Base-by-base conservation (phyloP, 2,888 invertebrate genomes). In the Eudemis profundana region DNA sequence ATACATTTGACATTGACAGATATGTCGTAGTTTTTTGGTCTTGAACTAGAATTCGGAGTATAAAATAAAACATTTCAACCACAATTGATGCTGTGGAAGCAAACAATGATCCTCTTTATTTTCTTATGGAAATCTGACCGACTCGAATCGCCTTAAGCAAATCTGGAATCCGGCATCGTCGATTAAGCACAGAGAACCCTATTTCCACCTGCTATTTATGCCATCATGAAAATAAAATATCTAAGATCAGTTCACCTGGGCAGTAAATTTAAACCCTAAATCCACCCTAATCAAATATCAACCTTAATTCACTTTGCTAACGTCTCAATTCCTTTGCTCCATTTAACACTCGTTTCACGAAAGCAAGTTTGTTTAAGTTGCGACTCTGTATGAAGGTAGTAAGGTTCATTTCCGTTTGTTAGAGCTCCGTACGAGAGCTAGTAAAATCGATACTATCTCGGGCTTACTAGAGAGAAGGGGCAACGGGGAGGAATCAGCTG, bases 361-460 rank as follows among this genome's bases (percentile, higher is more conserved):
- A 27, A 17, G 8, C 4, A 10, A 5, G 1, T 2, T 23, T 23
- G 4, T 38, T 49, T 12, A 40, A 56, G 49, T 17, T 42, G 47
- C 12, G 21, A 49, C 56, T 42, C n/a, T 57, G 21, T 50, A 14
- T 14, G 23, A 0, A 14, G 1, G 0, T 4, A 0, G 3, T 8
- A 49, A 10, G 17, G 64, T 57, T 5, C 3, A 36, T 44, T 64
- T 14, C 51, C 4, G 50, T 44, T 44, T 36, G 40, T 33, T 7
- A 4, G 27, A 12, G 4, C 19, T 7, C 8, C 2, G 33, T 50
- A 54, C 53, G 53, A 17, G 56, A 47, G 53, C 15, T 57, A 57
- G 64, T 64, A 57, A 64, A 64, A 64, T 64, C 64, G 64, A 64
- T 64, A 64, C 50, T 64, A 64, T 59, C 50, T 40, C 33, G 49